phyloP scores from a whole-genome alignment of 1,140 invertebrate species.

The Thaumetopoea pityocampa region DNA sequence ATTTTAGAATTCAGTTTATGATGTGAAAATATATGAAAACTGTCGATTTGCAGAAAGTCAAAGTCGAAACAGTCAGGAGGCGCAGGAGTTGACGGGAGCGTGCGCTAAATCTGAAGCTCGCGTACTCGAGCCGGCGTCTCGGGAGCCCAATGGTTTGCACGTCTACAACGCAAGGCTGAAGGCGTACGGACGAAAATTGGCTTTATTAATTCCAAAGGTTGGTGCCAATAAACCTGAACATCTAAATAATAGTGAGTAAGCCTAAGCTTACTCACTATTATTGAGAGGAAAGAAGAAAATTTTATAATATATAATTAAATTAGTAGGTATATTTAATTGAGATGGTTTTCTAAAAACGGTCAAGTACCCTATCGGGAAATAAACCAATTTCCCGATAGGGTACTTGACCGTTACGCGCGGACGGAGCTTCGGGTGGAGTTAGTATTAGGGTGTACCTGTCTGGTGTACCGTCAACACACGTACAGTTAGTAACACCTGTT shows the following conservation, averaged over 20 bases:
- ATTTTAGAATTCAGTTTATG: background rate
- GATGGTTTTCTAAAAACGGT: no score
- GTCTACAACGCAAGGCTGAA: conserved; percentile 50
- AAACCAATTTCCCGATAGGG: no score
- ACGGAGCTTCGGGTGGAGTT: no score
- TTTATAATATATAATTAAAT: no score
- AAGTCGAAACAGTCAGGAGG: conserved; percentile 38
- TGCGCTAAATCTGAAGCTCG: conserved; percentile 23
- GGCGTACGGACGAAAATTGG: conserved; percentile 61
- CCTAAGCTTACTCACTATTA: background rate
- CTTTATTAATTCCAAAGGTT: conserved; percentile 72
- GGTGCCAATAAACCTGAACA: background rate
- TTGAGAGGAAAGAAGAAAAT: no score
- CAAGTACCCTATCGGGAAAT: no score
- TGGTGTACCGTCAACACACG: no score
- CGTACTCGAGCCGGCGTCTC: conserved; percentile 17
- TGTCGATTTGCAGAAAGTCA: conserved; percentile 12
- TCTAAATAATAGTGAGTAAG: background rate
- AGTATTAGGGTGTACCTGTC: no score
- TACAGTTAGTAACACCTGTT: no score
- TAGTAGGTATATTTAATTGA: no score
- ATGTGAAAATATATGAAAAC: background rate
- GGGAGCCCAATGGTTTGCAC: conserved; percentile 41
- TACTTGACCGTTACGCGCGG: no score
- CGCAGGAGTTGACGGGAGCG: conserved; percentile 17